phyloP scores from a whole-genome alignment of 2,888 invertebrate genomes.

The Hoplodrina ambigua region DNA sequence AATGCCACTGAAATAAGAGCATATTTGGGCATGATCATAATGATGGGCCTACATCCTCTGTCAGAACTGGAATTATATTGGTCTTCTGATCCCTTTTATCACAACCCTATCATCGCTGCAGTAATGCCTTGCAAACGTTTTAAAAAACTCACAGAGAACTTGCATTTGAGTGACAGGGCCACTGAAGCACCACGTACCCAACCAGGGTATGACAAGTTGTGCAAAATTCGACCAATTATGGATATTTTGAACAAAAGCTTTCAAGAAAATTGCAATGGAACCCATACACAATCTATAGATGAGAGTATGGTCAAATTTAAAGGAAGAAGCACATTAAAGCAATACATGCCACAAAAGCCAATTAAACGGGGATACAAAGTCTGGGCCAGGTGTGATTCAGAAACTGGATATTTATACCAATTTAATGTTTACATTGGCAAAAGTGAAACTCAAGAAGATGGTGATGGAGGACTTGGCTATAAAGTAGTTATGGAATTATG shows the following conservation, averaged over 20 bases:
- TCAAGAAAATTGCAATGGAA: constrained; percentile 17
- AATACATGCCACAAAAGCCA: constrained; percentile 35
- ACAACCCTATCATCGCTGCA: constrained; percentile 16
- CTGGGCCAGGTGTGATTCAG: constrained; percentile 28
- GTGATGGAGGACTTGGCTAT: constrained; percentile 31
- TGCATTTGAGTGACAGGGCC: constrained; percentile 30
- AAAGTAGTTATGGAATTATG: constrained; percentile 35
- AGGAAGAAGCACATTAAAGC: constrained; percentile 8
- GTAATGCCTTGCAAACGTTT: constrained; percentile 34
- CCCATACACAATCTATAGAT: too few species aligned
- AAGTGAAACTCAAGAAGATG: constrained; percentile 1
- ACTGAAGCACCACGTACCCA: constrained; percentile 11
- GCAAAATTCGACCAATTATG: constrained; percentile 23
- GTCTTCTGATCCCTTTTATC: constrained; percentile 43
- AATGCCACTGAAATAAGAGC: constrained; percentile 36
- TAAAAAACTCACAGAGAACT: constrained; percentile 35
- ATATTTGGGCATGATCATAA: constrained; percentile 47
- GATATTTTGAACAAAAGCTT: constrained; percentile 21
- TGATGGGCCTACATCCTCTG: constrained; percentile 47
- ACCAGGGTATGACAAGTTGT: constrained; percentile 26
- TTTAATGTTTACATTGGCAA: constrained; percentile 1
- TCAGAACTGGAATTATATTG: constrained; percentile 47
- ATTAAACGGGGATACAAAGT: constrained; percentile 28
- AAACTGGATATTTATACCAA: constrained; percentile 27
- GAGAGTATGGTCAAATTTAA: too few species aligned